phyloP scores from a whole-genome alignment of 2,888 invertebrate genomes.

The Coelopa pilipes region DNA sequence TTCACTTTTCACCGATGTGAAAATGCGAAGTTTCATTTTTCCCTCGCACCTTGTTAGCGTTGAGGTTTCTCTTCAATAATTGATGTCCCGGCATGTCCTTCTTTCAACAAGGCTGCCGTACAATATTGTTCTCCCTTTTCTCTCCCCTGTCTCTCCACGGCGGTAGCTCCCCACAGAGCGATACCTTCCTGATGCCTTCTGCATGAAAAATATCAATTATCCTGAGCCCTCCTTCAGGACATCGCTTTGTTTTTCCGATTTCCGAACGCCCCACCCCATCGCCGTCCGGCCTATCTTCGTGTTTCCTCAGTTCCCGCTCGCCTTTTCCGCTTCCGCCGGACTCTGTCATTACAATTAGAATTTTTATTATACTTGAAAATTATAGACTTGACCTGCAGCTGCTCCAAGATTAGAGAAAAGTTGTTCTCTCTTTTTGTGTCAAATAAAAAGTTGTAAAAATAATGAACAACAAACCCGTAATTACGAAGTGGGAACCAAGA shows the following conservation, averaged over 20 bases:
- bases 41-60: conserved; percentile 31
- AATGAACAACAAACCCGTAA: neutral
- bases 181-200: conserved; percentile 25
- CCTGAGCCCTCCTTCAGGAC: neutral
- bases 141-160: too few species aligned
- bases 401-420: neutral
- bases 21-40: neutral
- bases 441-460: neutral
- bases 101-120: neutral
- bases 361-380: conserved; percentile 28
- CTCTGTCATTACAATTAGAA: conserved; percentile 27
- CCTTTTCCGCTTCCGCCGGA: neutral
- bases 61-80: conserved; percentile 10
- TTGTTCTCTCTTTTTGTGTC: neutral
- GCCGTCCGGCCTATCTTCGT: neutral
- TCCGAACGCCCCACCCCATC: neutral
- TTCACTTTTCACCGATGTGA: neutral
- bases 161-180: neutral
- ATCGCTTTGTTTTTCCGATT: too few species aligned
- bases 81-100: conserved; percentile 27
- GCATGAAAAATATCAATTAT: conserved; percentile 31
- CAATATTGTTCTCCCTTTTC: too few species aligned
- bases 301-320: neutral
- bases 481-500: neutral
- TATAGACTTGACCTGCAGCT: conserved; percentile 1